These are phyloP conservation scores for Romanogobio albipinnatus DNA, from an alignment of 2,113 vertebrate genomes.

Conservation along the genomic window DNA sequence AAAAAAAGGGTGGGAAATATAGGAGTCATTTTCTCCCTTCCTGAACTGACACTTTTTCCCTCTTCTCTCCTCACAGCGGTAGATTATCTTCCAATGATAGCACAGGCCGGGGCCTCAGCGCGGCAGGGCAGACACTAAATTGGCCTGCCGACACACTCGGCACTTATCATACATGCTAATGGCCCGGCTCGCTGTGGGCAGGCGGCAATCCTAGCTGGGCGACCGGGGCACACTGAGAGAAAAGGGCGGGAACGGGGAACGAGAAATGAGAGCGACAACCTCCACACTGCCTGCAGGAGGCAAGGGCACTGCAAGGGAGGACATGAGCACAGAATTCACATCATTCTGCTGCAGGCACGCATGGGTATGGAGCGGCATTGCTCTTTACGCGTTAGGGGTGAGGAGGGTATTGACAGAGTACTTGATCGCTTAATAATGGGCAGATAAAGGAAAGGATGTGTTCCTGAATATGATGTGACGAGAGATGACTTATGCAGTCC, in stretches of 20 bases:
- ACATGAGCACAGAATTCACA: conserved; percentile 43
- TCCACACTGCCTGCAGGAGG: conserved; percentile 42
- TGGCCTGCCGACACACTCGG: conserved; percentile 51
- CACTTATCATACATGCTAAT: conserved; percentile 67
- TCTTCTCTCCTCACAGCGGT: conserved; percentile 60
- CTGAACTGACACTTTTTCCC: conserved; percentile 41
- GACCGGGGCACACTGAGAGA: conserved; percentile 39
- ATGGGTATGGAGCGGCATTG: conserved; percentile 23
- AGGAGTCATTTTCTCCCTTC: conserved; percentile 48
- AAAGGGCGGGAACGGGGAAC: conserved; percentile 36
- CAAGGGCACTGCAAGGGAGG: conserved; percentile 38
- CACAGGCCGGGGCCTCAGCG: conserved; percentile 55
- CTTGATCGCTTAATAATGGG: conserved; percentile 43
- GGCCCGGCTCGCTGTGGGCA: conserved; percentile 45
- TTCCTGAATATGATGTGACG: conserved; percentile 1
- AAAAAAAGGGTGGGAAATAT: conserved; percentile 3
- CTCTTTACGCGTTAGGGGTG: conserved; percentile 12
- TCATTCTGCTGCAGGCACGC: conserved; percentile 45
- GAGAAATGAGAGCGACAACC: conserved; percentile 51
- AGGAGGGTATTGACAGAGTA: conserved; percentile 44
- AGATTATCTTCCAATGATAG: conserved; percentile 64
- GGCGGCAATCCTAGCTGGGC: conserved; percentile 49
- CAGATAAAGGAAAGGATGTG: conserved; percentile 18
- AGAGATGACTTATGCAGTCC: conserved; percentile 28
- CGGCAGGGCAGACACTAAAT: conserved; percentile 53